phyloP scores from a whole-genome alignment of 2,888 invertebrate genomes.

The Schrankia costaestrigalis region DNA sequence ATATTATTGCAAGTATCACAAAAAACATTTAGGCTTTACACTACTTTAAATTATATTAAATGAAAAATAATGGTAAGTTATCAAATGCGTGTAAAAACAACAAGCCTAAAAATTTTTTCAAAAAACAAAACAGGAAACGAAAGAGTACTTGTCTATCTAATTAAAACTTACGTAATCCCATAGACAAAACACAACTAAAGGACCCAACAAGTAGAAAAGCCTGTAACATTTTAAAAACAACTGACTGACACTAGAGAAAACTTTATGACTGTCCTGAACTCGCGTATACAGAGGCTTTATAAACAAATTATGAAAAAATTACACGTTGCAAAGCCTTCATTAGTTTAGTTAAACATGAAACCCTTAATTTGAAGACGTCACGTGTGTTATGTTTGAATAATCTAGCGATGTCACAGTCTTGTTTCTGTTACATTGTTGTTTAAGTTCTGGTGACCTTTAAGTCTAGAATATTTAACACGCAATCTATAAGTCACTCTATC shows the following conservation, averaged over 20 bases:
- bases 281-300: constrained; percentile 42
- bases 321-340: constrained; percentile 45
- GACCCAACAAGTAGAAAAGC: constrained; percentile 25
- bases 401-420: constrained; percentile 1
- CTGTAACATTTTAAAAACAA: constrained; percentile 34
- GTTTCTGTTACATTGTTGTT: constrained; percentile 10
- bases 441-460: not conserved
- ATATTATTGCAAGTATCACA: no score
- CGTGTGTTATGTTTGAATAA: constrained; percentile 19
- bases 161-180: constrained; percentile 53
- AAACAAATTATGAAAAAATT: constrained; percentile 50
- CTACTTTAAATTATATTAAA: no score
- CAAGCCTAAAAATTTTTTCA: not conserved
- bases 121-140: constrained; percentile 1
- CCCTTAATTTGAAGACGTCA: constrained; percentile 34
- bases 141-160: constrained; percentile 19
- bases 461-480: not conserved
- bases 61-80: no score
- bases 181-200: constrained; percentile 33
- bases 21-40: no score
- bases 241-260: constrained; percentile 30
- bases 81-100: no score
- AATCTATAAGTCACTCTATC: no score
- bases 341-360: constrained; percentile 37
- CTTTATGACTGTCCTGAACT: constrained; percentile 30